Evolutionary conservation across 2,888 invertebrate genomes (phyloP), one percentile per base, ranked within the genome.

Genomic region (Rutpela maculata): DNA sequence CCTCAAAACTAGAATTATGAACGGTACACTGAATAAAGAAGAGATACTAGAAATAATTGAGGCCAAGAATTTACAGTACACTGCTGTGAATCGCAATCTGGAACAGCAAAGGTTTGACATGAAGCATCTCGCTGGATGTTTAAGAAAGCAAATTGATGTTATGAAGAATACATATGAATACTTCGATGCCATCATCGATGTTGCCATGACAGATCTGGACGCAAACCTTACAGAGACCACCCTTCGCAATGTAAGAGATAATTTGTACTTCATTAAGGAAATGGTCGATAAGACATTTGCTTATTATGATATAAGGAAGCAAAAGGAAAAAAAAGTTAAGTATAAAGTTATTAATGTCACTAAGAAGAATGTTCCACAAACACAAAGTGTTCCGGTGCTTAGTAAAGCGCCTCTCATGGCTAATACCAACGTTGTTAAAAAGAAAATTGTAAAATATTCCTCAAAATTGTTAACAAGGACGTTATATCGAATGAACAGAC

Each of bases 191-290:
- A 35, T 22, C 26, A 10, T 43, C 3, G 50, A 60, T 6, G 17
- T 19, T 10, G 19, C 22, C 26, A 1, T n/a, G 26, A 43, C 60
- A 50, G 19, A 15, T n/a, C 7, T 70, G 10, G 50, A 70, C 10
- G 17, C 3, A 10, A 26, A 59, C 10, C 9, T 50, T 3, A 60
- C 43, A n/a, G 22, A 18, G 35, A 15, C 31, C 22, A 43, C 12
- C 5, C 5, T 70, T 17, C 7, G 12, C 7, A 22, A n/a, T 22
- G 3, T 70, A 18, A 7, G n/a, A 9, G 22, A 59, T 10, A 60
- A 43, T 70, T 60, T 70, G n/a, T 11, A 22, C 22, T 70, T 70
- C n/a, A 22, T 70, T 15, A 70, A 70, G 60, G 11, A 18, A 19
- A 10, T 43, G 7, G n/a, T 70, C 15, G 70, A 60, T 9, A 60